Conservation (phyloP, 2,797 vertebrate genomes). For the Pitangus sulphuratus region DNA sequence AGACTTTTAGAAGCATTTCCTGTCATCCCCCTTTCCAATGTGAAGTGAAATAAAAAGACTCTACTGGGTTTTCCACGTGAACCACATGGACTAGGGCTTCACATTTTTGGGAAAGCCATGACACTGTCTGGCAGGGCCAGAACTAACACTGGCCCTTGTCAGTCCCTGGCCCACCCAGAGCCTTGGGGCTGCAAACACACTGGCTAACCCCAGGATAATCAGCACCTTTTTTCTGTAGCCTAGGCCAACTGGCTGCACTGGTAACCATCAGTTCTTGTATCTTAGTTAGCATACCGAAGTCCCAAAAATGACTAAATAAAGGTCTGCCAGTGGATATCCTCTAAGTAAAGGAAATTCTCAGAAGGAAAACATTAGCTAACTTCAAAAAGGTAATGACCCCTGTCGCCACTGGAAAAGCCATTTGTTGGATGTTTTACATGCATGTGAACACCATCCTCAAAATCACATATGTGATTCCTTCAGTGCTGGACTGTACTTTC, state of each 20-base stretch:
- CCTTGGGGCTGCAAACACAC: fast-evolving
- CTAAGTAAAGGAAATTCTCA: background rate
- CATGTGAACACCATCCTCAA: background rate
- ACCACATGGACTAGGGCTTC: background rate
- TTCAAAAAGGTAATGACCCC: background rate
- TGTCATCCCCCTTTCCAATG: background rate
- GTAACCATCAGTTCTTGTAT: background rate
- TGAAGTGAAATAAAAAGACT: background rate
- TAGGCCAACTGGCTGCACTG: background rate
- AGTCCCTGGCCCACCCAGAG: background rate
- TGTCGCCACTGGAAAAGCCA: background rate
- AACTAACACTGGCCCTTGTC: fast-evolving
- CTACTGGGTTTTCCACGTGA: background rate
- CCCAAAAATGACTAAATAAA: background rate
- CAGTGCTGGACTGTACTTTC: background rate
- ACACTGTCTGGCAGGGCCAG: background rate
- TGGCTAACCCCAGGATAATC: background rate
- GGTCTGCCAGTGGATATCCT: background rate
- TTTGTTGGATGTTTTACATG: background rate
- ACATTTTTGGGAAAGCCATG: fast-evolving
- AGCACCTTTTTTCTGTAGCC: background rate
- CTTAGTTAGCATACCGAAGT: background rate
- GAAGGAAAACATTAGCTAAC: fast-evolving
- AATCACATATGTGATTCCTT: background rate
- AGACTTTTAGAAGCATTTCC: background rate